Conservation (phyloP, 2,888 invertebrate species). For the Heliconius aoede region DNA sequence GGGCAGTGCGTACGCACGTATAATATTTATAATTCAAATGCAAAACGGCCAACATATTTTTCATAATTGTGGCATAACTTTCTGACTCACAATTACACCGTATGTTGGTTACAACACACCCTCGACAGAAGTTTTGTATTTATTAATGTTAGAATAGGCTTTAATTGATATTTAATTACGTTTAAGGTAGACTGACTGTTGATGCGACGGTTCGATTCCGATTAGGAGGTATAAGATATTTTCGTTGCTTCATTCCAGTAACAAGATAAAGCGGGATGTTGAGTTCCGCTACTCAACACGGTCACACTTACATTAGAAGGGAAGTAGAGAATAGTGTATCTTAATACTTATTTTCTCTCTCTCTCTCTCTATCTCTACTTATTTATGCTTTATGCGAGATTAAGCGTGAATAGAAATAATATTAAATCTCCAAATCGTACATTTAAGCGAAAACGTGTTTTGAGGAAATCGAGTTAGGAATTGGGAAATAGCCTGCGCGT, state of each 20-base stretch:
- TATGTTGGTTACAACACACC: slow-evolving; percentile 60
- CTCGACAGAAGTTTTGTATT: slow-evolving; percentile 56
- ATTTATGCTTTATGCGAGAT: background rate
- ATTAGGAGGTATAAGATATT: too few relatives aligned
- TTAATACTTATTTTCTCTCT: background rate
- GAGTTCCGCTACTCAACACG: too few relatives aligned
- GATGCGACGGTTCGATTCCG: too few relatives aligned
- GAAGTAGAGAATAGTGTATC: background rate
- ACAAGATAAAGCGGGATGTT: too few relatives aligned
- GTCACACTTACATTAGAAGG: background rate
- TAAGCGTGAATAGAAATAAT: background rate
- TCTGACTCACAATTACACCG: slow-evolving; percentile 73
- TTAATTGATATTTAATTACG: slow-evolving; percentile 19
- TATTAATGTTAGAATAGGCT: slow-evolving; percentile 53
- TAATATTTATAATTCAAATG: slow-evolving; percentile 34
- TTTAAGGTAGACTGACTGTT: background rate
- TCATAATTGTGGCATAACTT: slow-evolving; percentile 67
- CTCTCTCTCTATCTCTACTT: background rate
- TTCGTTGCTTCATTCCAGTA: too few relatives aligned
- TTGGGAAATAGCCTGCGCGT: background rate
- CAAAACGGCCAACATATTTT: slow-evolving; percentile 62
- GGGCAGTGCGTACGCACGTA: too few relatives aligned
- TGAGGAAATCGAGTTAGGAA: background rate
- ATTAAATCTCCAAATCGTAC: background rate
- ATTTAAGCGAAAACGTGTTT: background rate